Evolutionary conservation across 2,797 vertebrate species (phyloP).

Genomic region (Acridotheres tristis): DNA sequence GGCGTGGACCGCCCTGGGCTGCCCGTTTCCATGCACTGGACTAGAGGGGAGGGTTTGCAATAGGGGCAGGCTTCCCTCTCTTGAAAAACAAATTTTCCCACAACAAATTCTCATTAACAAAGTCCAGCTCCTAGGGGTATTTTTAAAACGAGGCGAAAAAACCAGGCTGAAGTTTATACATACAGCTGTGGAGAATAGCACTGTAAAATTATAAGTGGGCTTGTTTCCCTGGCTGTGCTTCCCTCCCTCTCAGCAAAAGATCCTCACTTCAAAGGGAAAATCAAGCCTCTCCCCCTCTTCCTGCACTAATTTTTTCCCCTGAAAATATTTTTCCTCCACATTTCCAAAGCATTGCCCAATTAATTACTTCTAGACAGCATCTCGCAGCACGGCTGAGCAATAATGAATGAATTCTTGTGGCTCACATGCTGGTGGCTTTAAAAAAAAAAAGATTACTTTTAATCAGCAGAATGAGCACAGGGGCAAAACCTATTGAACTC

Average conservation of each 20-base stretch:
- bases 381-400: slow-evolving; percentile 73
- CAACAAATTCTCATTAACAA: background rate
- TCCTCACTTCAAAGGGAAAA: slow-evolving; percentile 53
- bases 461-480: slow-evolving; percentile 75
- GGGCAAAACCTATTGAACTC: slow-evolving; percentile 72
- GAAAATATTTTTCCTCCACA: slow-evolving; percentile 47
- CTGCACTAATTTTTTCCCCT: slow-evolving; percentile 57
- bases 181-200: background rate
- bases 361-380: slow-evolving; percentile 73
- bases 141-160: background rate
- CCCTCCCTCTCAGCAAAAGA: slow-evolving; percentile 4
- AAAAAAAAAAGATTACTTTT: slow-evolving; percentile 73
- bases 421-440: slow-evolving; percentile 73
- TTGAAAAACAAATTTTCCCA: background rate
- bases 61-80: background rate
- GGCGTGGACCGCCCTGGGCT: background rate
- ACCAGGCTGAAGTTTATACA: background rate
- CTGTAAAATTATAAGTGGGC: slow-evolving; percentile 1
- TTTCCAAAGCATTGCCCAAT: slow-evolving; percentile 72
- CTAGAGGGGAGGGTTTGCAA: background rate
- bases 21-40: background rate
- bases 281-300: background rate
- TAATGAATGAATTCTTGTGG: slow-evolving; percentile 73
- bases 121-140: background rate
- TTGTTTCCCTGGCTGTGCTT: slow-evolving; percentile 15